Evolutionary conservation across 2,797 vertebrate species (phyloP).

Genomic region (Ciconia nigra): DNA sequence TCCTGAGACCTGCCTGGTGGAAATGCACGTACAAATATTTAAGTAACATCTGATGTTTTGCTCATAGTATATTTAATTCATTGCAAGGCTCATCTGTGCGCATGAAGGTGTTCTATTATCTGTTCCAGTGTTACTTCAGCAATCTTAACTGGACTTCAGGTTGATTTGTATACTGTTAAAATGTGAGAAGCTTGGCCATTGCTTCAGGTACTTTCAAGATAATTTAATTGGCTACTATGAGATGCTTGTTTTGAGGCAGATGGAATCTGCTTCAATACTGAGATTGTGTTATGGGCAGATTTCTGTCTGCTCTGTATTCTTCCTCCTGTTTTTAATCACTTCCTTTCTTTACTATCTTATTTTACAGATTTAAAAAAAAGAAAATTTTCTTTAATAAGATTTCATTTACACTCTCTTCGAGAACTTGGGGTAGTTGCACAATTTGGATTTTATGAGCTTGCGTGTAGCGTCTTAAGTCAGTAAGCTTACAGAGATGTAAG

Average conservation of each 20-base stretch:
- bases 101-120: not conserved
- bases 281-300: not conserved
- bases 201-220: not conserved
- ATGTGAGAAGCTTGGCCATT: not conserved
- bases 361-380: not conserved
- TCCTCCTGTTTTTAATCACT: not conserved
- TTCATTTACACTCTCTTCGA: not conserved
- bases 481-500: not conserved
- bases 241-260: not conserved
- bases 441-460: not conserved
- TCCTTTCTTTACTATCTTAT: not conserved
- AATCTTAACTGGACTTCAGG: not conserved
- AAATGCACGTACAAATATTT: not conserved
- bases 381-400: not conserved
- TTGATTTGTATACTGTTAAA: not conserved
- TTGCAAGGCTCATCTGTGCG: not conserved
- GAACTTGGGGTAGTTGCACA: not conserved
- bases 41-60: not conserved
- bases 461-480: not conserved
- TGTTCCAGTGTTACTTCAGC: not conserved
- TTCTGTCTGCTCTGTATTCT: not conserved
- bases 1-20: not conserved
- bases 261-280: not conserved
- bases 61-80: not conserved
- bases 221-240: not conserved